Conservation (phyloP, 2,888 invertebrate genomes). For the Leptothorax acervorum region DNA sequence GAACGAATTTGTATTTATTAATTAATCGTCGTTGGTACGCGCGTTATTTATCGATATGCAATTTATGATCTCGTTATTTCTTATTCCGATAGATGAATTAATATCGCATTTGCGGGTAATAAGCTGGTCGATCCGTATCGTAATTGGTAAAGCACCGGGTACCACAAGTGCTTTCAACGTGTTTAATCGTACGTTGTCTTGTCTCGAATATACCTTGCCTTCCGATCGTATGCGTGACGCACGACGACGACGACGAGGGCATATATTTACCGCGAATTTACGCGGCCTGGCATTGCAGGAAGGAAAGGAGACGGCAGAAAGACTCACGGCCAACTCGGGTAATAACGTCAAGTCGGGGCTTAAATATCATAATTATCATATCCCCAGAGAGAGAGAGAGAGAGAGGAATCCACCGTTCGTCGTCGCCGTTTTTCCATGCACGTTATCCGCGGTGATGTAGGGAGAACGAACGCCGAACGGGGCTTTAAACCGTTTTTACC, state of each 20-base stretch:
- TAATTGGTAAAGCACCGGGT: constrained; percentile 43
- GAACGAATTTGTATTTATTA: constrained; percentile 32
- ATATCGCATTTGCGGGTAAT: constrained; percentile 12
- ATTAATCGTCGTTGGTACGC: neutral
- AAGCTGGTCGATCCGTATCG: constrained; percentile 7
- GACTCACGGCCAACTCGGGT: constrained; percentile 22
- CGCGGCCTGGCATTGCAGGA: neutral
- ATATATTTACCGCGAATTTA: constrained; percentile 24
- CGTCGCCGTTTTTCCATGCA: constrained; percentile 26
- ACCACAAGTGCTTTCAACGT: constrained; percentile 36
- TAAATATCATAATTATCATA: constrained; percentile 62
- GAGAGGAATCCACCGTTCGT: constrained; percentile 23
- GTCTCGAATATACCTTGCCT: neutral
- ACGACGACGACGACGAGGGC: constrained; percentile 18
- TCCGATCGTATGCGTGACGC: constrained; percentile 32
- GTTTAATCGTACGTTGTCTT: constrained; percentile 38
- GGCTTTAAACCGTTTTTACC: constrained; percentile 64
- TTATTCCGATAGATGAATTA: constrained; percentile 28
- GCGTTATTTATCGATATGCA: constrained; percentile 1
- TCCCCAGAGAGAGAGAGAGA: constrained; percentile 8
- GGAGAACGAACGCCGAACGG: neutral
- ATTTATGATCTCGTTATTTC: constrained; percentile 49
- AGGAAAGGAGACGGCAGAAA: constrained; percentile 16
- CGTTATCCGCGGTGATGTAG: neutral
- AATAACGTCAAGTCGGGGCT: constrained; percentile 49